Evolutionary conservation across 2,113 vertebrate genomes (phyloP), one percentile per base, ranked within the genome.

Genomic region (Polypterus bichir): DNA sequence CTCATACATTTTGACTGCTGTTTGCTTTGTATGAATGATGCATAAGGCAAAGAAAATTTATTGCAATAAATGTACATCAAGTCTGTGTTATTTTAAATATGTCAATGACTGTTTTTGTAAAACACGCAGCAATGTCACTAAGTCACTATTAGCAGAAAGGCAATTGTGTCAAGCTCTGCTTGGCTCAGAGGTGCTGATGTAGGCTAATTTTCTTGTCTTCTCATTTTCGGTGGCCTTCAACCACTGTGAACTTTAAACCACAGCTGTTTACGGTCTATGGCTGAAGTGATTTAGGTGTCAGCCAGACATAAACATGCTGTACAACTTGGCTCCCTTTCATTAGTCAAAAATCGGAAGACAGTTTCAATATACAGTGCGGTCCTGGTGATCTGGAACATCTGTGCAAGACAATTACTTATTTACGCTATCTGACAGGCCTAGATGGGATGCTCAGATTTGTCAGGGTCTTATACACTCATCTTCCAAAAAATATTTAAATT

Each of bases 341-440:
- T n/a, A 44, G 58, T 67, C 59, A 61, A 65, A 53, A 46, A n/a
- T 57, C 54, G 58, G 44, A 44, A 63, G 52, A 66, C 63, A 59
- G 59, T 63, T 56, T 63, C 46, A 44, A 61, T 54, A 49, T 56
- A 56, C 49, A 59, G 54, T 62, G 62, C 48, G 49, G 48, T 49
- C n/a, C 60, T 3, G 51, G 64, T 71, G 52, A 73, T 68, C 70
- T 46, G 60, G 54, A 60, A 62, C 59, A 66, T 67, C 59, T 65
- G 69, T 49, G 60, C 46, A 9, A 10, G 48, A 47, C 44, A 45
- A 51, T n/a, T 5, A 53, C 58, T 49, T 64, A 47, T 58, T 58
- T 49, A 49, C 52, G 51, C 48, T 9, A 9, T 4, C 45, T 44
- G 27, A 58, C 56, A 45, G 8, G 11, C n/a, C 56, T 58, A 58